phyloP scores from a whole-genome alignment of 2,113 vertebrate genomes.

The Budorcas taxicolor region DNA sequence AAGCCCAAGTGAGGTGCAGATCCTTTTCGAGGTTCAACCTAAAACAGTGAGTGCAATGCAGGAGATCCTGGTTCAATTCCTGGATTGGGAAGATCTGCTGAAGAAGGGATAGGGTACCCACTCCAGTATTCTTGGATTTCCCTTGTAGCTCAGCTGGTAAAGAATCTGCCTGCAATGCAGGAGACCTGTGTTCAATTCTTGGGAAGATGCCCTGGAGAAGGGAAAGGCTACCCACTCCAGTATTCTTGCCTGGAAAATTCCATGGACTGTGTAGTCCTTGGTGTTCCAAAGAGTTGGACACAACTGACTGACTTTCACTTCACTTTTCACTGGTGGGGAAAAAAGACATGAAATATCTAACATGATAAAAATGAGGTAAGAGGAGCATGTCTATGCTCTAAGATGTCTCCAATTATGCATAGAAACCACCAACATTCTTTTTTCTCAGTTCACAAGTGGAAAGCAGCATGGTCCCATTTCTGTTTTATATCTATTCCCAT shows the following conservation, averaged over 20 bases:
- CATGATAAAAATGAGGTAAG: background rate
- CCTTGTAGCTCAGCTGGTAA: background rate
- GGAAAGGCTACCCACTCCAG: background rate
- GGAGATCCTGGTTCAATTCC: background rate
- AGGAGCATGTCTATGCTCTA: background rate
- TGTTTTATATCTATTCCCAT: background rate
- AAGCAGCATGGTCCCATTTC: background rate
- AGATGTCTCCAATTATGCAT: background rate
- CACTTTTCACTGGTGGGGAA: background rate
- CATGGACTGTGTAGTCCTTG: background rate
- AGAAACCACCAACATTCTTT: background rate
- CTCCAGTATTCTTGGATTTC: background rate
- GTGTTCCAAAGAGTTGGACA: background rate
- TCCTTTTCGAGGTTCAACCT: background rate
- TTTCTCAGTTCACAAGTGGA: background rate
- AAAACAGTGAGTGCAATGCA: background rate
- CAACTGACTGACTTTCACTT: background rate
- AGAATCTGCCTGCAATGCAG: background rate
- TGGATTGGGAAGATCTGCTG: background rate
- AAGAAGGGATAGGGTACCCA: background rate
- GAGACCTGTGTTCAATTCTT: background rate
- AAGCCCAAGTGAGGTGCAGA: background rate
- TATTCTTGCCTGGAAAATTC: background rate
- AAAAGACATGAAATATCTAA: background rate
- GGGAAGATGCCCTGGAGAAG: background rate